Conservation (phyloP, 2,113 vertebrate genomes). For the Limanda limanda region DNA sequence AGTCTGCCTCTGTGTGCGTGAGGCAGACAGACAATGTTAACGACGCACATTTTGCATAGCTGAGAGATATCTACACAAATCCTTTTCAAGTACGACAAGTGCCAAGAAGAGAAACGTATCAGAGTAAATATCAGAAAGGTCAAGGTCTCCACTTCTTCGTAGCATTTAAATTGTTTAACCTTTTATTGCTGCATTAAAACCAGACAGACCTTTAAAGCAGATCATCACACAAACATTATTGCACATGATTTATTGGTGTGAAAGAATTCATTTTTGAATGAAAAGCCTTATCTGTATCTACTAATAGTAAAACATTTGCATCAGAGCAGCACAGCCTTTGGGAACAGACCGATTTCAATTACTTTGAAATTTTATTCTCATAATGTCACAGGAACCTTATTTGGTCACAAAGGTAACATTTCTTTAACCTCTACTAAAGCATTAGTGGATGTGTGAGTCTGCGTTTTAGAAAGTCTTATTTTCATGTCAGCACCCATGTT, state of each 20-base stretch:
- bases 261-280: neutral
- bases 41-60: conserved; percentile 5
- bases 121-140: conserved; percentile 28
- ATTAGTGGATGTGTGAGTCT: no score
- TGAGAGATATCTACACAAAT: conserved; percentile 23
- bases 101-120: neutral
- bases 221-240: neutral
- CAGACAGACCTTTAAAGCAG: neutral
- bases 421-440: neutral
- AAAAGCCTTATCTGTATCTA: neutral
- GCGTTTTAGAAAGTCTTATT: no score
- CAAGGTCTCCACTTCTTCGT: conserved; percentile 6
- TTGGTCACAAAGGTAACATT: neutral
- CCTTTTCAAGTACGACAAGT: conserved; percentile 5
- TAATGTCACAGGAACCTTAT: neutral
- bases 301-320: neutral
- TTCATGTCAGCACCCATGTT: no score
- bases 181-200: neutral
- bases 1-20: conserved; percentile 16
- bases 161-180: conserved; percentile 28
- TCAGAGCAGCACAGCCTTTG: neutral
- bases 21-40: conserved; percentile 37
- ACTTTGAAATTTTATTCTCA: neutral
- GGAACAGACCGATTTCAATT: no score
- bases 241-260: conserved; percentile 5